Conservation (phyloP, 2,113 vertebrate species). For the Vombatus ursinus region DNA sequence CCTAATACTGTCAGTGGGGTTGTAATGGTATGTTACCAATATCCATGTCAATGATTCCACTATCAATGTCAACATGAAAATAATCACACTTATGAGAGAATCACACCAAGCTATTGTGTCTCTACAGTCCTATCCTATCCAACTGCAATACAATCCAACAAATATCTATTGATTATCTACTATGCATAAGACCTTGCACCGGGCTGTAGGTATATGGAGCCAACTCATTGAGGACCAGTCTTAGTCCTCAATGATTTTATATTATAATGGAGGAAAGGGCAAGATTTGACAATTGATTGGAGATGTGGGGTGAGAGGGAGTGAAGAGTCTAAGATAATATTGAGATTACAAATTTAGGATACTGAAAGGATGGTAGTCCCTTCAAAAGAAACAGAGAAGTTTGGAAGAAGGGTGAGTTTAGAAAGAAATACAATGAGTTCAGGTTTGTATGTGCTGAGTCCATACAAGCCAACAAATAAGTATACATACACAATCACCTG, state of each 20-base stretch:
- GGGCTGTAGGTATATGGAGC: background rate
- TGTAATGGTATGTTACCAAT: background rate
- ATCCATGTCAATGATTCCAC: background rate
- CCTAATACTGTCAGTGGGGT: background rate
- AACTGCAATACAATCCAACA: background rate
- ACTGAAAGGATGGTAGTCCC: background rate
- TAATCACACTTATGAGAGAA: background rate
- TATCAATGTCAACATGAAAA: background rate
- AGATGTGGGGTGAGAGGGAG: background rate
- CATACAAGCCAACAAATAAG: background rate
- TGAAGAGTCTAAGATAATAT: background rate
- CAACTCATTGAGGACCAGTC: too few species aligned
- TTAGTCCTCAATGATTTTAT: background rate
- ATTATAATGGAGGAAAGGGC: background rate
- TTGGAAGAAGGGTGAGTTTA: background rate
- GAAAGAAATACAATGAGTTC: background rate
- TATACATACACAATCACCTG: background rate
- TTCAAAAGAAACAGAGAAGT: background rate
- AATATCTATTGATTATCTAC: background rate
- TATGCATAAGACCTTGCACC: background rate
- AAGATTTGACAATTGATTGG: background rate
- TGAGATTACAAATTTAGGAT: background rate
- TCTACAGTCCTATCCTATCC: background rate
- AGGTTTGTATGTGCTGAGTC: background rate
- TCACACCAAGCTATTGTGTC: background rate